Conservation (phyloP, 1,140 invertebrate genomes). For the Microplitis mediator region DNA sequence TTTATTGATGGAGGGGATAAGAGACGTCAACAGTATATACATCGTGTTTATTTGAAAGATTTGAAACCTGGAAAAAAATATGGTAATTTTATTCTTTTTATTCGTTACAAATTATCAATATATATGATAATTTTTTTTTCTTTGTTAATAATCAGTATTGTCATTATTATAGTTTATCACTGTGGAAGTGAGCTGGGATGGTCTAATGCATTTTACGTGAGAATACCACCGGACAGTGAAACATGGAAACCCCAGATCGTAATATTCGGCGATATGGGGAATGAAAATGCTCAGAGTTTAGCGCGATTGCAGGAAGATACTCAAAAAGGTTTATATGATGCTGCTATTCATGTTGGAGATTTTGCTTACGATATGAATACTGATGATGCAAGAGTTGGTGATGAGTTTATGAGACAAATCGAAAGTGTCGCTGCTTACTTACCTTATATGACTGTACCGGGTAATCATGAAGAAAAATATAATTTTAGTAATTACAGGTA, state of each 20-base stretch:
- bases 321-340: slow-evolving; percentile 80
- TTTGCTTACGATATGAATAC: slow-evolving; percentile 95
- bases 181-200: slow-evolving; percentile 80
- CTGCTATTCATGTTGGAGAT: slow-evolving; percentile 91
- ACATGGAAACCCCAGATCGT: slow-evolving; percentile 81
- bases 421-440: slow-evolving; percentile 84
- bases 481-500: slow-evolving; percentile 68
- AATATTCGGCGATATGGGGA: slow-evolving; percentile 92
- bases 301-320: slow-evolving; percentile 81
- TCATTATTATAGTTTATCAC: slow-evolving; percentile 75
- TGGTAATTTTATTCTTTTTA: slow-evolving; percentile 44
- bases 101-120: background rate
- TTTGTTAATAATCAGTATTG: too few species aligned
- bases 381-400: slow-evolving; percentile 77
- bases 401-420: slow-evolving; percentile 91
- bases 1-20: slow-evolving; percentile 83
- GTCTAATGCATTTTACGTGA: slow-evolving; percentile 80
- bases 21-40: slow-evolving; percentile 79
- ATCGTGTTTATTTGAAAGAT: slow-evolving; percentile 67
- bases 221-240: slow-evolving; percentile 67
- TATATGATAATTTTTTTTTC: background rate
- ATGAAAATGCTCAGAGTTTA: slow-evolving; percentile 85
- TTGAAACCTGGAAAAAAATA: slow-evolving; percentile 61
- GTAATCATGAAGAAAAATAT: slow-evolving; percentile 89
- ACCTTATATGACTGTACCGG: slow-evolving; percentile 91